A percentile compares a stretch with the other conserved stretches of the same genome.
phyloP scores from a whole-genome alignment of 2,113 vertebrate species.

The Lamprologus callipterus region DNA sequence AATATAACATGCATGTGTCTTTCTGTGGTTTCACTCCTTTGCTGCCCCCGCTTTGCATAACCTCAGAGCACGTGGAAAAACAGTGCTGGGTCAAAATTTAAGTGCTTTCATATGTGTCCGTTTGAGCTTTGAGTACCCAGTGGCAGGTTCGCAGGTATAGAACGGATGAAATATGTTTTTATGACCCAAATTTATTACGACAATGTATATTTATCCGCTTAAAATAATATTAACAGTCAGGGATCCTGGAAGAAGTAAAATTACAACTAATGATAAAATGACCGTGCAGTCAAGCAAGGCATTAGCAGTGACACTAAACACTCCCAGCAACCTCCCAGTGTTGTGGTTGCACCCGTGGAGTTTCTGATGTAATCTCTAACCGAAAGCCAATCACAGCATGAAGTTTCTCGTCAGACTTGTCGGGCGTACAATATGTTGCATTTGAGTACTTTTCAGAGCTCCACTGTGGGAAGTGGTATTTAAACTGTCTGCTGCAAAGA shows the following conservation, averaged over 20 bases:
- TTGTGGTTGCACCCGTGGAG: background rate
- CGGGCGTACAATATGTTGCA: background rate
- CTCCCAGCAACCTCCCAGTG: background rate
- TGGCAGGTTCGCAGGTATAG: background rate
- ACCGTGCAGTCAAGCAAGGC: background rate
- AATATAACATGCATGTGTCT: background rate
- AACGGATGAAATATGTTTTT: background rate
- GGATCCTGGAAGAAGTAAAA: background rate
- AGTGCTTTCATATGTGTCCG: background rate
- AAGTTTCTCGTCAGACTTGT: background rate
- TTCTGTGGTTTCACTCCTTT: background rate
- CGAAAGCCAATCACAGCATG: conserved; percentile 18
- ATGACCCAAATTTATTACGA: background rate
- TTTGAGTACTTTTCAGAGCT: background rate
- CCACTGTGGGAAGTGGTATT: background rate
- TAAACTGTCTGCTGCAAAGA: background rate
- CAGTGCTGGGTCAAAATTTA: background rate
- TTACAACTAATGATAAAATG: background rate
- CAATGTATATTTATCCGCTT: background rate
- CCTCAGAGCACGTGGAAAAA: conserved; percentile 11
- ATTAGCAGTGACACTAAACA: background rate
- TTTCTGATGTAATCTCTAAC: conserved; percentile 12
- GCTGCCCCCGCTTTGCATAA: background rate
- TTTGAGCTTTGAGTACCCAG: background rate
- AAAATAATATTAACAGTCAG: background rate